Base-by-base conservation (phyloP, 2,113 vertebrate species). In the Propithecus coquereli region DNA sequence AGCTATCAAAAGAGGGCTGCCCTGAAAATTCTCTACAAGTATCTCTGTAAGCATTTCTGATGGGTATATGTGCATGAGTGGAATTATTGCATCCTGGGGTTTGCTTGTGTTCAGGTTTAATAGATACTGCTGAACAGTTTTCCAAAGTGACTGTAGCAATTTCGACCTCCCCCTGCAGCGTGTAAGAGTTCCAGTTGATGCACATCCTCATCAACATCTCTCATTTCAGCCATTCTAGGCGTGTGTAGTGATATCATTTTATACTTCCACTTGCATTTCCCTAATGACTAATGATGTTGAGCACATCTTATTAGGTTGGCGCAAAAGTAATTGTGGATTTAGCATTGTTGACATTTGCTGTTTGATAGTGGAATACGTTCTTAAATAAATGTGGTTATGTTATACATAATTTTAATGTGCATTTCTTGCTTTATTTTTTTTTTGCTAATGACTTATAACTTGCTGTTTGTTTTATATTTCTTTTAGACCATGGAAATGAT, bases 201-300 rank as follows among this genome's bases (percentile, higher is more conserved):
- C 43, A 0, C 27, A 6, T 22, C 40, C 47, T 65, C 45, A 0
- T 5, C 0, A 1, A 34, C 14, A 27, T 0, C 22, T 6, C 30
- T 27, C 63, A 30, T 47, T 8, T 1, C 20, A 45, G 70, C 70
- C 68, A 12, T 12, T 14, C 27, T 0, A 10, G 47, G 40, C 71
- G 57, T 40, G 70, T 17, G n/a, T 0, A 2, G 70, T 32, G 57
- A 16, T 70, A 23, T n/a, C 59, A 3, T 68, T 68, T 90, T 65
- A 59, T n/a, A 30, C 74, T 54, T 87, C 57, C 3, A 9, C 30
- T 40, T 14, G 71, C 73, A 47, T 54, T n/a, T 79, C 70, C 57
- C 77, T 61, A 25, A 54, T 32, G 68, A 40, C 84, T 68, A 23
- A 57, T 37, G 70, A 34, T 27, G 47, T 14, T 11, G 79, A 54